A percentile compares a stretch with the other conserved stretches of the same genome.
Evolutionary conservation across 37 sponge, comb jelly and placozoan genomes (phyloP).

Genomic region (Corticium candelabrum): DNA sequence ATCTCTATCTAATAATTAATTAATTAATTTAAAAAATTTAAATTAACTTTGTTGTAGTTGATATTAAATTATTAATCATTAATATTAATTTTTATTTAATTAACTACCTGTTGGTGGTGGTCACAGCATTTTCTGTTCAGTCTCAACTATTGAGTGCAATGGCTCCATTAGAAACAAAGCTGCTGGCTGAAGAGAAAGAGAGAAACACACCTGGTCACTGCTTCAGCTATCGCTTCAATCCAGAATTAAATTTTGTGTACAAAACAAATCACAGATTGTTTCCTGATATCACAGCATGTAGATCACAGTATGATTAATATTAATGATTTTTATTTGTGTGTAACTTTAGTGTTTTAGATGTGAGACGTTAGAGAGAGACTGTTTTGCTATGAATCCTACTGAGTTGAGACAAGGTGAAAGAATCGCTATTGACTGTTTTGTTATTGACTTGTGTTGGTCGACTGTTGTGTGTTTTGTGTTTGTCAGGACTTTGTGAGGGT

Average conservation of each 20-base stretch:
- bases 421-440: neutral
- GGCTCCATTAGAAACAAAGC: neutral
- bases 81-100: too few relatives aligned
- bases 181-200: conserved; percentile 21
- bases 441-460: neutral
- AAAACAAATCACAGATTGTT: conserved; percentile 7
- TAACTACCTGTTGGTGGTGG: too few relatives aligned
- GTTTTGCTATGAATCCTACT: conserved; percentile 3
- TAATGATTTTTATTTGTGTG: neutral
- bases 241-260: neutral
- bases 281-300: conserved; percentile 27
- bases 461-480: neutral
- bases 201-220: conserved; percentile 25
- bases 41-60: too few relatives aligned
- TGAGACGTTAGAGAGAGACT: neutral
- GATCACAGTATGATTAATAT: conserved; percentile 16
- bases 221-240: conserved; percentile 15
- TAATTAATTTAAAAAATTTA: too few relatives aligned
- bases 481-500: conserved; percentile 36
- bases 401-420: neutral
- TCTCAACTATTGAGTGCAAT: conserved; percentile 23
- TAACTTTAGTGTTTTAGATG: neutral
- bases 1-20: too few relatives aligned
- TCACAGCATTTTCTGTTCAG: conserved; percentile 10
- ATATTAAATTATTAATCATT: too few relatives aligned